A percentile compares a stretch with the other conserved stretches of the same genome.
Evolutionary conservation across 1,140 invertebrate species (phyloP).

Genomic region (Andricus grossulariae): DNA sequence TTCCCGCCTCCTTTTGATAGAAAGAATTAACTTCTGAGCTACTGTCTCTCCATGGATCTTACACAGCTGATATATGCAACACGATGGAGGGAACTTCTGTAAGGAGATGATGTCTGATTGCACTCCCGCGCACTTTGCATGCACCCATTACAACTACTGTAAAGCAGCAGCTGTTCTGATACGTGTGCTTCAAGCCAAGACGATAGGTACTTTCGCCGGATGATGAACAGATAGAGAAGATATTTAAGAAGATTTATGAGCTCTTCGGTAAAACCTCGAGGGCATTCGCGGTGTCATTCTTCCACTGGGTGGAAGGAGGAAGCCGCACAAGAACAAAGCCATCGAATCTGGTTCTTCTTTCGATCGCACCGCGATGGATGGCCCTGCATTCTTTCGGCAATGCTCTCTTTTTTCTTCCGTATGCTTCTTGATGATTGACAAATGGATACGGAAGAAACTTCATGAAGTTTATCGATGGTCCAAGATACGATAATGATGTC

Average conservation of each 20-base stretch:
- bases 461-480: constrained; percentile 7
- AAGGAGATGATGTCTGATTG: constrained; percentile 59
- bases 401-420: constrained; percentile 14
- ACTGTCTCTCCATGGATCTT: background rate
- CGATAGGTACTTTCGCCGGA: constrained; percentile 7
- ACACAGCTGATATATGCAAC: background rate
- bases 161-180: constrained; percentile 57
- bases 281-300: constrained; percentile 45
- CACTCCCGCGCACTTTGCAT: constrained; percentile 57
- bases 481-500: constrained; percentile 6
- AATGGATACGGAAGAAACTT: constrained; percentile 28
- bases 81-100: constrained; percentile 21
- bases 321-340: constrained; percentile 29
- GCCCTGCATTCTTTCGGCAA: constrained; percentile 16
- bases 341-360: constrained; percentile 29
- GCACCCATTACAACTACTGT: constrained; percentile 59
- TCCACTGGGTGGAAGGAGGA: constrained; percentile 28
- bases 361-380: constrained; percentile 15
- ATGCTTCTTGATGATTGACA: constrained; percentile 37
- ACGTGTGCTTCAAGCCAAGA: constrained; percentile 40
- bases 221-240: constrained; percentile 62
- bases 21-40: background rate
- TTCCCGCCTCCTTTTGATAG: too few relatives aligned
- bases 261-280: constrained; percentile 43
- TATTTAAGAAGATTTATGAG: constrained; percentile 67